Conservation (phyloP, 2,113 vertebrate species). For the Lagenorhynchus albirostris region DNA sequence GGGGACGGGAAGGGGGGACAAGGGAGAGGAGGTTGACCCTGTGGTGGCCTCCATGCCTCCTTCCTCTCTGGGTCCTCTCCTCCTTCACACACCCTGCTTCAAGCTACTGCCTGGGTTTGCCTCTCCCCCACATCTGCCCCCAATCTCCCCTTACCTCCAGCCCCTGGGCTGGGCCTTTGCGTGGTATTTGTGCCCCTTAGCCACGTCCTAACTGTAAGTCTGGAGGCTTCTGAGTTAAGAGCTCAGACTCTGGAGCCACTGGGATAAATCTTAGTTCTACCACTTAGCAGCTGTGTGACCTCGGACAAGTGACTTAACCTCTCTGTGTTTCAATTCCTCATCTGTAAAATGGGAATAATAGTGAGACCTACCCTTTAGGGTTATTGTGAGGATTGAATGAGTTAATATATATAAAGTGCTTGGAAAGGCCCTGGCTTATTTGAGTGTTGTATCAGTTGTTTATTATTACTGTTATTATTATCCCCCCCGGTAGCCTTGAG, state of each 20-base stretch:
- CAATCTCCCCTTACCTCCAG: accelerated
- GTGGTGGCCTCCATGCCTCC: not conserved
- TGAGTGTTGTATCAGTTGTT: not conserved
- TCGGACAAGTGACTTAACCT: not conserved
- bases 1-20: accelerated
- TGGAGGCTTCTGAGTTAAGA: not conserved
- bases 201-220: not conserved
- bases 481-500: not conserved
- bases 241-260: not conserved
- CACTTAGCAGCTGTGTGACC: not conserved
- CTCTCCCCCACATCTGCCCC: not conserved
- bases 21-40: not conserved
- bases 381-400: not conserved
- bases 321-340: not conserved
- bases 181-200: not conserved
- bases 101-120: not conserved
- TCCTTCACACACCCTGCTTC: not conserved
- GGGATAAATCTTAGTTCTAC: not conserved
- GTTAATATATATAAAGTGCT: not conserved
- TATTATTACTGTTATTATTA: not conserved
- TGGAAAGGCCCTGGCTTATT: not conserved
- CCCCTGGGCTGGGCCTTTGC: not conserved
- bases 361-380: not conserved
- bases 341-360: not conserved
- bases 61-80: not conserved